These are phyloP conservation scores for Heloderma charlesbogerti DNA, from an alignment of 2,113 vertebrate genomes.

Conservation along the genomic window DNA sequence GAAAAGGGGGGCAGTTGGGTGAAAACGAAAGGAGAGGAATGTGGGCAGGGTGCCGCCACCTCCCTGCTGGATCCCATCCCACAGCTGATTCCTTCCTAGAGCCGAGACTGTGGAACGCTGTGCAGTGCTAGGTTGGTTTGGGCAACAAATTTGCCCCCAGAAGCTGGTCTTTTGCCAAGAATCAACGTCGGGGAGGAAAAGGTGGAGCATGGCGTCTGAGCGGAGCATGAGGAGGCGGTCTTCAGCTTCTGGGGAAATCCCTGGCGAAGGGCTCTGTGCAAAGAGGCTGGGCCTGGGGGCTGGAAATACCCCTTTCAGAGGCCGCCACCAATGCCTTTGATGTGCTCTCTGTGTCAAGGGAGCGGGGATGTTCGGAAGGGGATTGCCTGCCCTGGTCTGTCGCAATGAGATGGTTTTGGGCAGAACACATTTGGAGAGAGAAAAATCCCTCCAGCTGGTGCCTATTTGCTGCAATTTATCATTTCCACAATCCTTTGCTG, in stretches of 20 bases:
- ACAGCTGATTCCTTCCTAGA: not conserved
- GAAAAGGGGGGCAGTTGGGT: not conserved
- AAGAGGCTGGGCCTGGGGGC: not conserved
- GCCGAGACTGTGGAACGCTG: not conserved
- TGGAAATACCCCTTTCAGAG: slow-evolving; percentile 5
- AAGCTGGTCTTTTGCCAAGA: not conserved
- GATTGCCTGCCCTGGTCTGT: not conserved
- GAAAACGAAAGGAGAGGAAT: too few species aligned
- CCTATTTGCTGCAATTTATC: not conserved
- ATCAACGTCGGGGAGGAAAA: not conserved
- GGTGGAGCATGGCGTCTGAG: not conserved
- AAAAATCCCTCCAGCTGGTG: not conserved
- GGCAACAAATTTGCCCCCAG: not conserved
- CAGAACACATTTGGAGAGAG: not conserved
- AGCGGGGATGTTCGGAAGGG: not conserved
- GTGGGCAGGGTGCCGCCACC: not conserved
- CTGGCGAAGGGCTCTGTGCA: not conserved
- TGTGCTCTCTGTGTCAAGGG: too few species aligned
- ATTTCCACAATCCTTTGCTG: not conserved
- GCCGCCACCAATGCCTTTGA: too few species aligned
- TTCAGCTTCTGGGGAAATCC: slow-evolving; percentile 12
- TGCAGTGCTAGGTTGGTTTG: not conserved
- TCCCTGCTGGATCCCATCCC: not conserved
- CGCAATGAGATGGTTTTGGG: not conserved
- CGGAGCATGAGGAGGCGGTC: not conserved